Base-by-base conservation (phyloP, 2,888 invertebrate genomes). In the Polyploca ridens region DNA sequence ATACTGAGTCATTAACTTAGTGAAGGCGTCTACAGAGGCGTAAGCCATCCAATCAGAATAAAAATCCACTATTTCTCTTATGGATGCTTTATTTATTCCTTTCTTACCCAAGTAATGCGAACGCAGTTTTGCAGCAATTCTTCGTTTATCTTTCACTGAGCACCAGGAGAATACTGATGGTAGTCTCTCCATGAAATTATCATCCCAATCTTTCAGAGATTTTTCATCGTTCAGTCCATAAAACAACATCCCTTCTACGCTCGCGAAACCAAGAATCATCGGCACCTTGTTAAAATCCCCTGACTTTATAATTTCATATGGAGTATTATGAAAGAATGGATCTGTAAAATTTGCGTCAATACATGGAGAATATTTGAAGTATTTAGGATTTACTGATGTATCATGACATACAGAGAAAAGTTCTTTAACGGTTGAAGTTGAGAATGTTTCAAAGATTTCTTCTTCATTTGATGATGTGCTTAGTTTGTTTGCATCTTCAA, bases 351-450 rank as follows among this genome's bases (percentile, higher is more conserved):
- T 85, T 2, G 66, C 73, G 73, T 93, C 93, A 0, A 84, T 73
- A 67, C 93, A 93, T 0, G 93, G 93, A 1, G 89, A 74, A 70
- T 93, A 94, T 69, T 91, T 92, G 67, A 93, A 93, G 67, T 87
- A 83, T 54, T 84, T 85, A 0, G 88, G 81, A 70, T 91, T 85
- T 44, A 84, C 81, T 6, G 91, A 90, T 2, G 80, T 79, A 38
- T 86, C 91, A 10, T 68, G 72, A 2, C 89, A 87, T 0, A 84
- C 84, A 46, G 70, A 72, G 8, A 91, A 69, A 6, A 94, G 63
- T 2, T 87, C 85, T 8, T 67, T 67, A 0, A 87, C 62, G 0
- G 87, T 65, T 0, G 89, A 78, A 7, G 82, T 85, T 3, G 79
- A 61, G 35, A 91, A 89, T 5, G 81, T 74, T n/a, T 84, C 75